Evolutionary conservation across 2,797 vertebrate genomes (phyloP), one percentile per base, ranked within the genome.

Genomic region (Aulostomus chinensis): DNA sequence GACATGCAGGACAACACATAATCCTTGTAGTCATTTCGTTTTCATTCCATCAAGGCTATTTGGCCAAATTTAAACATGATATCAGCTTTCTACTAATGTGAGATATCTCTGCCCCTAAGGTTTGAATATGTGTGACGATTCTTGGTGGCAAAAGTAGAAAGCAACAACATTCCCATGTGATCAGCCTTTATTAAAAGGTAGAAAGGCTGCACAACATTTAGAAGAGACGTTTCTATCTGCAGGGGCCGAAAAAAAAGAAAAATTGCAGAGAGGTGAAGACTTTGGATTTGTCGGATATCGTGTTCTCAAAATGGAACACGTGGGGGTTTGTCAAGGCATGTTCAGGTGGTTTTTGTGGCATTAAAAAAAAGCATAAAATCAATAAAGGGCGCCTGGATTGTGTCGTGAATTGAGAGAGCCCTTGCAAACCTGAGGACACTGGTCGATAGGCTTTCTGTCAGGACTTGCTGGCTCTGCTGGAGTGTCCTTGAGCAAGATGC

Each of bases 301-400:
- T 40, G 34, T 17, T 59, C 21, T 50, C 28, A 29, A 58, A 58
- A 38, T 54, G 22, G 49, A 68, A 51, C 31, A 39, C 43, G 13
- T 43, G 24, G 15, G n/a, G 40, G 39, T 46, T 21, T 3, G 18
- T 9, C 22, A 12, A 62, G 40, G 49, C 28, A n/a, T 56, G 58
- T 68, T 65, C 54, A 51, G 66, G 65, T 82, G 32, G 20, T 22
- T 59, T 80, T 72, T 41, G 69, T 62, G 33, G 52, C 52, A 43
- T 72, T 79, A 69, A 86, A 81, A 65, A 86, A 78, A 64, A 63
- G 49, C 59, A 71, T 31, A 17, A 75, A 81, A 86, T 86, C 84
- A 49, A 84, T 85, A 56, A 62, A 71, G 70, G 70, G 55, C 64
- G 73, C 29, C 26, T 15, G 31, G 70, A 42, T 65, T 61, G 64